These are phyloP conservation scores for Oryctes rhinoceros DNA, from an alignment of 1,140 invertebrate genomes.

Conservation along the genomic window DNA sequence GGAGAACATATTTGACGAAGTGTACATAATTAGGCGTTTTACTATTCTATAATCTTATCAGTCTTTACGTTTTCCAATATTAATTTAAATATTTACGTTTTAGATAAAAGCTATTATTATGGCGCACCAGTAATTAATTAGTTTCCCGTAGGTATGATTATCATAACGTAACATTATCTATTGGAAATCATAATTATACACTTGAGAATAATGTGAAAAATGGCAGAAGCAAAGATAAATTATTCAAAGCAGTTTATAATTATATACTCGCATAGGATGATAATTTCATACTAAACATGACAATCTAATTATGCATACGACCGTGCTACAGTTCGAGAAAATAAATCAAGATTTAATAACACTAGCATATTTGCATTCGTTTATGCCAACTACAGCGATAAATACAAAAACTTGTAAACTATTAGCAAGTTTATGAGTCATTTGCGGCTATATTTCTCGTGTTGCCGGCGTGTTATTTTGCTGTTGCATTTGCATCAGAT, in stretches of 20 bases:
- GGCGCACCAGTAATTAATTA: no score
- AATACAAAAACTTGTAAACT: background rate
- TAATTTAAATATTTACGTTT: no score
- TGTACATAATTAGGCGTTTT: no score
- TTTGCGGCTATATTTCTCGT: background rate
- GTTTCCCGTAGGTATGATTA: no score
- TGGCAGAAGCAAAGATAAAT: background rate
- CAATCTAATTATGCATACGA: conserved; percentile 1
- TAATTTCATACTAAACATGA: conserved; percentile 5
- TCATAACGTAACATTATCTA: no score
- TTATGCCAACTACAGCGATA: conserved; percentile 4
- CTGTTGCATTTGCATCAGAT: no score
- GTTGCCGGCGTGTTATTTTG: no score
- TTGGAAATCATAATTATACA: background rate
- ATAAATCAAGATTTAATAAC: conserved; percentile 6
- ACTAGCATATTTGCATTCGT: background rate
- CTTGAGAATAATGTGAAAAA: background rate
- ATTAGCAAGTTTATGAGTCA: background rate
- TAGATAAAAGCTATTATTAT: no score
- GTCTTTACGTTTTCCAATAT: no score
- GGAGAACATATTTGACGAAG: no score
- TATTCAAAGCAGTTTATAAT: background rate
- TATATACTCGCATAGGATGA: background rate
- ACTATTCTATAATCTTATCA: no score
- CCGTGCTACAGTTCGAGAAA: background rate